Base-by-base conservation (phyloP, 2,797 vertebrate genomes). In the Sebastes oblongus region DNA sequence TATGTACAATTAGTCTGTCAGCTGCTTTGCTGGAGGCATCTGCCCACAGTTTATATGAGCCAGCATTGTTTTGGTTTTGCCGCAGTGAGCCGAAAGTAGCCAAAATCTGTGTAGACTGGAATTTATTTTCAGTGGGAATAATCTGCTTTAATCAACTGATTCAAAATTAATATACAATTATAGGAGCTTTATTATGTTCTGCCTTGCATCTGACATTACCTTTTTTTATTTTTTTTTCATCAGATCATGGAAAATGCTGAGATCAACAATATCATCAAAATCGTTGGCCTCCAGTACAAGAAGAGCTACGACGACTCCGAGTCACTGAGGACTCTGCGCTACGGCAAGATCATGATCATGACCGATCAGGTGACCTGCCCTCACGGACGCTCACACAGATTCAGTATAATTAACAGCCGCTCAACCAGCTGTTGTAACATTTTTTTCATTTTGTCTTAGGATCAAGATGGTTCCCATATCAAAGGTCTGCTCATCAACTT, bases 401-500 rank as follows among this genome's bases (percentile, higher is more conserved):
- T 1, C 3, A 2, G 4, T 13, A 2, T 25, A 4, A 5, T 9
- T 5, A 56, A 14, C 2, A 3, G 14, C 7, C 0, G 3, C 24
- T 65, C 4, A 10, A 29, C 13, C 39, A 12, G 59, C 5, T 8
- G 11, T 42, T 25, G 3, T 76, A 71, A 85, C n/a, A 1, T 30
- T 13, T 71, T 71, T 20, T 8, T 59, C 1, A 1, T 86, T 8
- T 65, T 72, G 12, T 62, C 9, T 11, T 56, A 99, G 98, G 98
- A 99, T 95, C 98, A 98, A 94, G 98, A 99, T 8, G 98, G 98
- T 66, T 99, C 98, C 25, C 98, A 99, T 54, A 99, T 99, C 89
- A 99, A 99, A 96, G 98, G 98, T 59, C 96, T 99, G 71, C 96
- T 99, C 76, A 99, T 99, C 88, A 99, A 99, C 93, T 99, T 99